Base-by-base conservation (phyloP, 1,140 invertebrate species). In the Drosophila obscura region DNA sequence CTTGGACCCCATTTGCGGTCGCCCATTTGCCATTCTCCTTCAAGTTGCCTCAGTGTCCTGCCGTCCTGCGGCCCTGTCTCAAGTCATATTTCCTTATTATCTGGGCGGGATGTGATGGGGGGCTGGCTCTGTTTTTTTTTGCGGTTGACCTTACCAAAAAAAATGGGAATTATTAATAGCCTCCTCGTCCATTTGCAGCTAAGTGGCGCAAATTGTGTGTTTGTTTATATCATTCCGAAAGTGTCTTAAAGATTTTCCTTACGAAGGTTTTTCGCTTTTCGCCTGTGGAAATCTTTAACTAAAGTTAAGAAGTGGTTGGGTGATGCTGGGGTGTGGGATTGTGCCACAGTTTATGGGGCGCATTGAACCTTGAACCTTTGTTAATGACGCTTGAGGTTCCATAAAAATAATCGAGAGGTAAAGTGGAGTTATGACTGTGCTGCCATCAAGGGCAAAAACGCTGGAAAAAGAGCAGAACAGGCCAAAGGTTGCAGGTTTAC, bases 31-130 rank as follows among this genome's bases (percentile, higher is more conserved):
- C 73, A 65, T 69, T 61, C 68, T 67, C 79, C 78, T 78, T 62
- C 35, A 39, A 13, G 35, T 39, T 58, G 26, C 64, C 35, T 44
- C 53, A 52, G 46, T 52, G 16, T 48, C 77, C 71, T 73, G 63
- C 60, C 51, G 59, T 74, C 56, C 61, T 59, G 63, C 35, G 68
- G 31, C 9, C 31, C 35, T 13, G 62, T 72, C 71, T 65, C 72
- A 87, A 87, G 83, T 87, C 83, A 87, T 87, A 87, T 87, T 87
- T 87, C 77, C 83, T 87, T 88, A 87, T 87, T 87, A 87, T 87
- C 75, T 83, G 57, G 59, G 45, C 46, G 48, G 35, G 26, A 39
- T 31, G 52, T 28, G 56, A 45, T 43, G 46, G 52, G 35, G 55
- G 58, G 69, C 31, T 53, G 50, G 50, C 55, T 46, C 53, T 85